A percentile compares a stretch with the other conserved stretches of the same genome.
Conservation (phyloP, 2,888 invertebrate species). For the Sussaba pulchella region DNA sequence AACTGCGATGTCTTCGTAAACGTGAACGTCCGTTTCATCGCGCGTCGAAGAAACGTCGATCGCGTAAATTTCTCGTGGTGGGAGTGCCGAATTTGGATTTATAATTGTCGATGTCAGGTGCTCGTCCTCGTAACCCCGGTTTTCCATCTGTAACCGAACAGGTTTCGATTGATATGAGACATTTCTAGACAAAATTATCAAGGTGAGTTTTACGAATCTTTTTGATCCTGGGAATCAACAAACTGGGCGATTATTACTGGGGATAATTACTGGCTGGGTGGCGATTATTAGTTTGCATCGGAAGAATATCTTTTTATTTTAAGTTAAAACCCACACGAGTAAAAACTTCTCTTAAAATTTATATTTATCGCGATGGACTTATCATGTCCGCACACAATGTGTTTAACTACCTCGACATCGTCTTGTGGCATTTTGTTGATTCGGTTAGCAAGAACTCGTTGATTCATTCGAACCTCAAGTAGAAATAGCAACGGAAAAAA, state of each 20-base stretch:
- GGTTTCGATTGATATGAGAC: conserved; percentile 34
- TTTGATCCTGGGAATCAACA: not conserved
- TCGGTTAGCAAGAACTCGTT: not conserved
- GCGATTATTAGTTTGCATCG: not conserved
- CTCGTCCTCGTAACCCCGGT: conserved; percentile 81
- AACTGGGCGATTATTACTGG: no score
- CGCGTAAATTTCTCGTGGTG: conserved; percentile 1
- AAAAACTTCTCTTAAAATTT: no score
- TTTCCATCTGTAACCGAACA: conserved; percentile 79
- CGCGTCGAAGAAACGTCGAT: conserved; percentile 1
- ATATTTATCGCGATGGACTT: conserved; percentile 6
- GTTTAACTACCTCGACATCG: conserved; percentile 56
- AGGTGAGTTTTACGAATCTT: no score
- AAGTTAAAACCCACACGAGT: no score
- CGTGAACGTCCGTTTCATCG: conserved; percentile 73
- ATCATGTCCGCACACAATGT: no score
- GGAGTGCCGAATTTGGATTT: conserved; percentile 28
- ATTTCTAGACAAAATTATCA: no score
- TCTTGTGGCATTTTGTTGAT: conserved; percentile 54
- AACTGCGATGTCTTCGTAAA: conserved; percentile 80
- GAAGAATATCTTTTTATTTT: not conserved
- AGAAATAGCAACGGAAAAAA: conserved; percentile 27
- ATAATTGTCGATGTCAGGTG: conserved; percentile 65
- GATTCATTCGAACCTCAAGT: not conserved
- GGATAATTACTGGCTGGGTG: no score